Evolutionary conservation across 2,113 vertebrate genomes (phyloP), one percentile per base, ranked within the genome.

Genomic region (Willisornis vidua): DNA sequence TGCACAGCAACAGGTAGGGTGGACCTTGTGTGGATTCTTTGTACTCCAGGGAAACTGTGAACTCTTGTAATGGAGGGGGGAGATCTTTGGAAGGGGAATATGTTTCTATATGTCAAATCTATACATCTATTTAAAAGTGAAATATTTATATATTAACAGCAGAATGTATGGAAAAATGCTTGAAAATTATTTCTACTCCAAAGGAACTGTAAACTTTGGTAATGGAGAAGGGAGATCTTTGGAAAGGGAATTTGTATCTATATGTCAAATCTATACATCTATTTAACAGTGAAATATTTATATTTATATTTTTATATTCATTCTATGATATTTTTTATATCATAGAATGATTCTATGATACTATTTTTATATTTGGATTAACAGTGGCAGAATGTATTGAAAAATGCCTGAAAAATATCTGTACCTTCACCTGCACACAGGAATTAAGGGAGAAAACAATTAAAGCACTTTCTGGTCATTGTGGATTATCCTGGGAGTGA

Each of bases 1-100:
- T 28, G 41, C 33, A 9, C 33, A 35, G 2, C 28, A 33, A 28
- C 96, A 97, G 97, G 97, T 97, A 97, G 89, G 97, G 67, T 74
- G 76, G 52, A 65, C 41, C 51, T 87, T 6, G 57, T 73, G 51
- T 43, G 41, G 41, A 15, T 43, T 43, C 41, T 43, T 43, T 43
- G 14, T 43, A 6, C 9, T 82, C 22, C 15, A 52, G 35, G 74
- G 35, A 54, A 84, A 48, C 7, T 4, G 31, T 39, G 58, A 62
- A 48, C 16, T 83, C 54, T 85, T 83, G 15, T 54, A 68, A 35
- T 19, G 6, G 55, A 48, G 19, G 19, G 72, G 58, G 39, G 45
- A 65, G 35, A 6, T 14, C 45, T 31, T 79, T 41, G 39, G 6
- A 7, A 79, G 81, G 68, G 33, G 35, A 74, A 26, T 71, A 39